These are phyloP conservation scores for Ecdyonurus torrentis DNA, from an alignment of 2,888 invertebrate species.

Conservation along the genomic window DNA sequence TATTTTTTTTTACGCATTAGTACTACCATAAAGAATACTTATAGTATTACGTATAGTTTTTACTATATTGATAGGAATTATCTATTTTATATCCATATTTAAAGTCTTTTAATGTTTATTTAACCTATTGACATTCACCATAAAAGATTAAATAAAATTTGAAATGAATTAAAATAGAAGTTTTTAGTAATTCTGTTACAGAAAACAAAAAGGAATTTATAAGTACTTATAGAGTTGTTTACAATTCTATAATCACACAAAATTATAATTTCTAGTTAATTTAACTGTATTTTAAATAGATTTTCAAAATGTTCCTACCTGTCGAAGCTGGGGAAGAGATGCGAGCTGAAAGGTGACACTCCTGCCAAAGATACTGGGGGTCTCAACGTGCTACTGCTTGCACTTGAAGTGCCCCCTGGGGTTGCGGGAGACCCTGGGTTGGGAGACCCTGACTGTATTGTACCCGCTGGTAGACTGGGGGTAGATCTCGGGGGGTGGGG, in stretches of 20 bases:
- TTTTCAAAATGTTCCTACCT: neutral
- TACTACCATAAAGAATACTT: too few relatives aligned
- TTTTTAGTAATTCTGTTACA: neutral
- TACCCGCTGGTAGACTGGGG: neutral
- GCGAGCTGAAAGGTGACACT: neutral
- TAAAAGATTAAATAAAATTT: neutral
- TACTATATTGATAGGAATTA: too few relatives aligned
- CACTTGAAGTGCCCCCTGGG: neutral
- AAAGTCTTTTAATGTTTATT: neutral
- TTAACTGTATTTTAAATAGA: neutral
- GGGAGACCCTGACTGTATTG: neutral
- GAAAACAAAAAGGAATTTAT: neutral
- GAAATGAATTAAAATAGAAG: neutral
- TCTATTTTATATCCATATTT: too few relatives aligned
- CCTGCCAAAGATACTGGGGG: neutral
- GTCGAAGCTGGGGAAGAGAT: slow-evolving; percentile 1
- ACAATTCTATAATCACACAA: neutral
- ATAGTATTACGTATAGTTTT: too few relatives aligned
- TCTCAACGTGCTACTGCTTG: neutral
- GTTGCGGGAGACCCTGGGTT: neutral
- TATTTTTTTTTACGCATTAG: too few relatives aligned
- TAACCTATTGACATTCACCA: neutral
- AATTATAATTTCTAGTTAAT: neutral
- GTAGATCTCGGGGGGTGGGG: neutral
- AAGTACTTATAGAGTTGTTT: neutral